phyloP scores from a whole-genome alignment of 2,888 invertebrate genomes.

The Meandrusa payeni region DNA sequence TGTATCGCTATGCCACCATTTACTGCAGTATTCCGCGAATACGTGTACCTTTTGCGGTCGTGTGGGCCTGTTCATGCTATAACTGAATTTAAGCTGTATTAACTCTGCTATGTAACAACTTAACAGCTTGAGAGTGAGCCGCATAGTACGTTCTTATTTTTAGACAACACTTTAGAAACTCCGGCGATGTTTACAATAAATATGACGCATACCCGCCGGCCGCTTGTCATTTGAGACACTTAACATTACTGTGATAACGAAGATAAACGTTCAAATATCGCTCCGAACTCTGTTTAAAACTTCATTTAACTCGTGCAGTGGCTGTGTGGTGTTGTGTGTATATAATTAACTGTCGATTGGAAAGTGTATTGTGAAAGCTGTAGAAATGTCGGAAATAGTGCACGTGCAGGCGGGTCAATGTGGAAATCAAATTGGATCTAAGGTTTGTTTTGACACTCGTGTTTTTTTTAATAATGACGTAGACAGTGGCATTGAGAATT shows the following conservation, averaged over 20 bases:
- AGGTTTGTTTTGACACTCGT: constrained; percentile 84
- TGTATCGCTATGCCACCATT: too few relatives aligned
- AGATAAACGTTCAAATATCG: constrained; percentile 20
- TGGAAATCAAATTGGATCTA: constrained; percentile 97
- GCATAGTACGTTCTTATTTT: too few relatives aligned
- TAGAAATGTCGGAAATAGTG: constrained; percentile 98
- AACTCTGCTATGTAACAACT: too few relatives aligned
- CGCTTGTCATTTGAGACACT: constrained; percentile 19
- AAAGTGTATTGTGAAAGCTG: constrained; percentile 37
- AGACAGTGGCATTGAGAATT: too few relatives aligned
- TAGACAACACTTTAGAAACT: too few relatives aligned
- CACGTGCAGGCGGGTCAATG: constrained; percentile 96
- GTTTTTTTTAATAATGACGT: neutral
- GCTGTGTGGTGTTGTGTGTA: neutral
- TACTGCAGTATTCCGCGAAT: too few relatives aligned
- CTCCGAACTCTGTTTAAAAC: constrained; percentile 7
- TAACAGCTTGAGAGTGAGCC: too few relatives aligned
- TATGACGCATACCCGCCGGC: constrained; percentile 14
- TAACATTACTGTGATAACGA: constrained; percentile 15
- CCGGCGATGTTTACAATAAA: constrained; percentile 15
- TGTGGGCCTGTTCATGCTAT: too few relatives aligned
- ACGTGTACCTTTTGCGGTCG: too few relatives aligned
- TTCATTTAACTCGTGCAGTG: constrained; percentile 3
- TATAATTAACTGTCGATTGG: neutral
- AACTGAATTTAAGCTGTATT: too few relatives aligned